Evolutionary conservation across 2,888 invertebrate species (phyloP), one percentile per base, ranked within the genome.

Genomic region (Erannis defoliaria): DNA sequence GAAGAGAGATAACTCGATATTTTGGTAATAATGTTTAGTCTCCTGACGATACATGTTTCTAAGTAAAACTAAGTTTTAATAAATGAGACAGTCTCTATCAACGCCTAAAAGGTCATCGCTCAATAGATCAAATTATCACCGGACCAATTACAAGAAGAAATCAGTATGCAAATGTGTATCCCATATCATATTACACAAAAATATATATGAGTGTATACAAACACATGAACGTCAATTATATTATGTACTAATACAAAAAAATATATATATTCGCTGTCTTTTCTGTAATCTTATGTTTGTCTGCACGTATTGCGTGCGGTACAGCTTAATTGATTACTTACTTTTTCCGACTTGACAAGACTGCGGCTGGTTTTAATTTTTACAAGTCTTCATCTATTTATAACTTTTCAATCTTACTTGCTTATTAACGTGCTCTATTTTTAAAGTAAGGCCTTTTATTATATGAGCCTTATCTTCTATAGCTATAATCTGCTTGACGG

Each of bases 281-380:
- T 43, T 43, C 9, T 14, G 3, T 43, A 14, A 26, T 43, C 26
- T 29, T 10, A 3, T 18, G 14, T 18, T 26, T n/a, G 21, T 18
- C 35, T 55, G 23, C 45, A 45, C 19, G 21, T 19, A 37, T 45
- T 45, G 58, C 58, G 51, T 58, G 58, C 23, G 8, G 18, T 21
- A 37, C 43, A 35, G 37, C 38, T 38, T 59, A 38, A 59, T 59
- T 53, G 53, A 54, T 58, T 37, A 46, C 46, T 21, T 31, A 40
- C 21, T 56, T 49, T 50, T 50, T 1, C 35, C 12, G 33, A 35
- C 35, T 57, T 50, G 55, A 29, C 48, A 33, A 4, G 37, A 16
- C 14, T 42, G 5, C 10, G 5, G 10, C 42, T n/a, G 21, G 46
- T 55, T 29, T 26, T 5, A 21, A 26, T 48, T 43, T 57, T 57